Conservation (phyloP, 1,140 invertebrate species). For the Ganaspis sp. region DNA sequence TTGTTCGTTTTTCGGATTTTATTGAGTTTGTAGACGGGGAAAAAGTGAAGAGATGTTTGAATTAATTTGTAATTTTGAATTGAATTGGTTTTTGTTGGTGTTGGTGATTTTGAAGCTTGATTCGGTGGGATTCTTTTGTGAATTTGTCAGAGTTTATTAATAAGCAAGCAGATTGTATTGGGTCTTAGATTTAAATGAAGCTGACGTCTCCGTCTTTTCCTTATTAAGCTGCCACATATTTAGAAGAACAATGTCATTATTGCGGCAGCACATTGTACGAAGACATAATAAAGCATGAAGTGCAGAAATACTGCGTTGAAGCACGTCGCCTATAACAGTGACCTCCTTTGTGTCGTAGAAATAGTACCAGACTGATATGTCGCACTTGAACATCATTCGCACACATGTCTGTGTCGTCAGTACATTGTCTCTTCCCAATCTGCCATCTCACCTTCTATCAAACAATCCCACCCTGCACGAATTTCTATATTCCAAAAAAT, state of each 20-base stretch:
- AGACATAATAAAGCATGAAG: constrained; percentile 68
- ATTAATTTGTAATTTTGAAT: too few relatives aligned
- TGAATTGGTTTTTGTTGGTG: too few relatives aligned
- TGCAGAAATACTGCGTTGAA: constrained; percentile 60
- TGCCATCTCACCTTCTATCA: not conserved
- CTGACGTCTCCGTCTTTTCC: not conserved
- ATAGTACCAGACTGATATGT: constrained; percentile 44
- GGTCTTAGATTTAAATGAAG: constrained; percentile 11
- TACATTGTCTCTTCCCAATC: constrained; percentile 13
- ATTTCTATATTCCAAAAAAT: not conserved
- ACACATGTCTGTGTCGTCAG: constrained; percentile 17
- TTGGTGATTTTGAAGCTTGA: too few relatives aligned
- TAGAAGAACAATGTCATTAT: constrained; percentile 36
- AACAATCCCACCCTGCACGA: not conserved
- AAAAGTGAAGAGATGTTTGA: too few relatives aligned
- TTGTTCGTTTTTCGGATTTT: too few relatives aligned
- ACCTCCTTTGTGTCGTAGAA: constrained; percentile 55
- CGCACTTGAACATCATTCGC: constrained; percentile 30
- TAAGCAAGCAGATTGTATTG: constrained; percentile 22
- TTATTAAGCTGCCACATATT: constrained; percentile 10
- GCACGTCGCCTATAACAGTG: constrained; percentile 60
- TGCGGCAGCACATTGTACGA: constrained; percentile 63
- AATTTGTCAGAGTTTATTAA: not conserved
- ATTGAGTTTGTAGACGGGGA: too few relatives aligned
- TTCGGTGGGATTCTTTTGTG: not conserved